Base-by-base conservation (phyloP, 2,113 vertebrate species). In the Pavo muticus region DNA sequence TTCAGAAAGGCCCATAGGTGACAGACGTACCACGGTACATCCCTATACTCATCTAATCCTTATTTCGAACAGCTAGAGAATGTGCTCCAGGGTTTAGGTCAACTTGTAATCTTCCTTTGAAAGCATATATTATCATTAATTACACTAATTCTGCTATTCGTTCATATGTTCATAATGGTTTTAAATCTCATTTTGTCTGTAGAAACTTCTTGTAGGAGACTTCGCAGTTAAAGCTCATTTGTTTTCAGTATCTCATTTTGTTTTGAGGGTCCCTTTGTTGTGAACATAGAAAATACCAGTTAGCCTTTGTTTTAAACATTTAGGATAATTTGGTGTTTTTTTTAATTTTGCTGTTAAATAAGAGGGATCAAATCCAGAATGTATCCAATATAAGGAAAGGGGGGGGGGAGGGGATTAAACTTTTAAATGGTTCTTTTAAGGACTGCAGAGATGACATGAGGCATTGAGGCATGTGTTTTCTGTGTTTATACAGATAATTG, bases 401-500 rank as follows among this genome's bases (percentile, higher is more conserved):
- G 9, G 50, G 50, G 50, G 50, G 14, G 8, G n/a, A 10, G 50
- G 8, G 8, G 35, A 35, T 35, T 29, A 70, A 39, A 56, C 24
- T 59, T 61, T 69, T 67, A 11, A 50, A 42, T 25, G 7, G 4
- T 20, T 74, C 47, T 68, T 64, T 48, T 59, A 76, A 70, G 14
- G 9, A 3, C 37, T 88, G 44, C 20, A 16, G 61, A 42, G 39
- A 39, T 74, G 79, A 20, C 24, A 39, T 59, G 72, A 77, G 72
- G 27, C 8, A 11, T 50, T 59, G 72, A 77, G 72, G 27, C 8
- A 11, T 50, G 12, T 40, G 20, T 78, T 83, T 71, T 42, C 42
- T 84, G 3, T 74, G 59, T 84, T 82, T 63, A 87, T 37, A 59
- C 21, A 60, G 21, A 32, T 80, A 85, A 87, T 59, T 90, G 37